Evolutionary conservation across 1,140 invertebrate genomes (phyloP).

Genomic region (Wasmannia auropunctata): DNA sequence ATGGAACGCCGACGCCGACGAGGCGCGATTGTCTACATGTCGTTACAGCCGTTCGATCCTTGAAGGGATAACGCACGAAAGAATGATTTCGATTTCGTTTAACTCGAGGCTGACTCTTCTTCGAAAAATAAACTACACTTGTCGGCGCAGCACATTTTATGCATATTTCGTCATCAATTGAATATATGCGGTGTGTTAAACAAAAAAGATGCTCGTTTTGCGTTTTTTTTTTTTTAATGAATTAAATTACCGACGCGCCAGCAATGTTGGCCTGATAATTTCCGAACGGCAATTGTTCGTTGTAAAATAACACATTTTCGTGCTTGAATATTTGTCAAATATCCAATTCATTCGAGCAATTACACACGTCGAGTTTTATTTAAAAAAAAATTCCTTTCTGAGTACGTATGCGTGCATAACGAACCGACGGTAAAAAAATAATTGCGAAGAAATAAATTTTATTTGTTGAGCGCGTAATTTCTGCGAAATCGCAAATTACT

Average conservation of each 20-base stretch:
- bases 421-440: not conserved
- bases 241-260: not conserved
- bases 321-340: not conserved
- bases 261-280: not conserved
- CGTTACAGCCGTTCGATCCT: conserved; percentile 16
- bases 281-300: not conserved
- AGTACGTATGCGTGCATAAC: not conserved
- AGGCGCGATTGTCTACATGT: conserved; percentile 9
- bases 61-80: not conserved
- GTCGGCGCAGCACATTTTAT: not conserved
- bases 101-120: not conserved
- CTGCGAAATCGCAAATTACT: not conserved
- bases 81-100: not conserved
- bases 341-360: not conserved
- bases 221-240: not conserved
- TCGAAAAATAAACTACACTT: not conserved
- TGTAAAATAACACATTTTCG: not conserved
- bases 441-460: not conserved
- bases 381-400: not conserved
- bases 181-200: not conserved
- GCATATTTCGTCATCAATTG: not conserved
- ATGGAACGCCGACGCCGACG: conserved; percentile 19
- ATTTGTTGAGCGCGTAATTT: not conserved
- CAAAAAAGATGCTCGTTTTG: not conserved
- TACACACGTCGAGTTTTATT: not conserved